Evolutionary conservation across 2,888 invertebrate species (phyloP), one percentile per base, ranked within the genome.

Genomic region (Podabrus alpinus): DNA sequence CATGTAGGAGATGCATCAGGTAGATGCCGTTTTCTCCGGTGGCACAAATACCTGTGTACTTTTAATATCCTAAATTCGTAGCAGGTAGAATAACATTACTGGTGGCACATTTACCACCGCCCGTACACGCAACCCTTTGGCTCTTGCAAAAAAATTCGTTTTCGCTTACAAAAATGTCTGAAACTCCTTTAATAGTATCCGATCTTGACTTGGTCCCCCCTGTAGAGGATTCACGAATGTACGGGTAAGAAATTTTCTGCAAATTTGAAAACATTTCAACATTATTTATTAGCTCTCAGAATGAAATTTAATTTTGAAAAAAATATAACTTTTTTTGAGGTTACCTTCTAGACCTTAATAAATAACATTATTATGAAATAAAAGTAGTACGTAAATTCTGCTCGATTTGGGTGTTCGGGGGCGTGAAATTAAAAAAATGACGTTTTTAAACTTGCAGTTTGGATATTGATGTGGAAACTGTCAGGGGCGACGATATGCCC

Each of bases 191-290:
- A 67, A 76, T 76, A 19, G 72, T 80, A 13, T 76, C 75, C 16
- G 80, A 81, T 59, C 71, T 79, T 45, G 77, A 76, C 71, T 78
- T 78, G 13, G 73, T 72, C 16, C 59, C 75, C 21, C 19, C 24
- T 5, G 19, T 15, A 2, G 19, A n/a, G 19, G 29, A 61, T 13
- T 13, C 16, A 2, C 7, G 15, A n/a, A 60, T 25, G 13, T 73
- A 69, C 16, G 64, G 69, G 61, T 61, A 15, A 16, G 17, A 19
- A 29, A 25, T n/a, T n/a, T n/a, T n/a, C n/a, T n/a, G n/a, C n/a
- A n/a, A n/a, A n/a, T 62, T 62, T 62, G 2, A 4, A 62, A 62
- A 62, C 13, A 67, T 10, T 45, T 67, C 45, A 29, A 67, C 29
- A 17, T 17, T n/a, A n/a, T n/a, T n/a, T 9, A 4, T 15, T 66